Percentiles rank a stretch among this genome's conserved stretches.
Evolutionary conservation across 30 jellyfish, hydroid and myxozoan species (phyloP).

Genomic region (Hydractinia echinata): DNA sequence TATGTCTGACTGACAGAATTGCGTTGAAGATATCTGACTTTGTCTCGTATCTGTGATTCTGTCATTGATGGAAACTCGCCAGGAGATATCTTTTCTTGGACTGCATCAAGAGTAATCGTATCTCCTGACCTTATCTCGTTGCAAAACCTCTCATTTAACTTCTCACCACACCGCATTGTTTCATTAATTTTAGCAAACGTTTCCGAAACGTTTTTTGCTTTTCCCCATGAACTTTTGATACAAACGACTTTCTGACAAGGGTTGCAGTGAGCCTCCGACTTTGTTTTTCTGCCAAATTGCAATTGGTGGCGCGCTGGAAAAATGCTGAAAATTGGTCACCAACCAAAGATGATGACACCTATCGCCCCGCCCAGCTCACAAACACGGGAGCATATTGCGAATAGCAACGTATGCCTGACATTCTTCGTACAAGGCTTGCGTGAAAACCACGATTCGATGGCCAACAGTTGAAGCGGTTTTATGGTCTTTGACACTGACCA

Average conservation of each 20-base stretch:
- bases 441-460: not conserved
- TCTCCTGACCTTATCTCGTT: too few species aligned
- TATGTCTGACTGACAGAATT: too few species aligned
- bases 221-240: not conserved
- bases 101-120: too few species aligned
- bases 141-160: too few species aligned
- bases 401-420: not conserved
- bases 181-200: not conserved
- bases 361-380: too few species aligned
- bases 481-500: too few species aligned
- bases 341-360: not conserved
- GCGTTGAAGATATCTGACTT: too few species aligned
- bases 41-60: too few species aligned
- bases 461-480: too few species aligned
- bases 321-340: constrained; percentile 1
- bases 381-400: constrained; percentile 10
- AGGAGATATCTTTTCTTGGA: too few species aligned
- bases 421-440: not conserved
- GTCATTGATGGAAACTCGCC: too few species aligned
- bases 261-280: not conserved
- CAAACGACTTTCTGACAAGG: not conserved
- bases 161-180: not conserved
- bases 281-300: not conserved
- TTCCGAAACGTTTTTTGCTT: not conserved
- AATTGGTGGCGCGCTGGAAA: too few species aligned